Conservation (phyloP, 2,888 invertebrate genomes). For the Agrotis exclamationis region DNA sequence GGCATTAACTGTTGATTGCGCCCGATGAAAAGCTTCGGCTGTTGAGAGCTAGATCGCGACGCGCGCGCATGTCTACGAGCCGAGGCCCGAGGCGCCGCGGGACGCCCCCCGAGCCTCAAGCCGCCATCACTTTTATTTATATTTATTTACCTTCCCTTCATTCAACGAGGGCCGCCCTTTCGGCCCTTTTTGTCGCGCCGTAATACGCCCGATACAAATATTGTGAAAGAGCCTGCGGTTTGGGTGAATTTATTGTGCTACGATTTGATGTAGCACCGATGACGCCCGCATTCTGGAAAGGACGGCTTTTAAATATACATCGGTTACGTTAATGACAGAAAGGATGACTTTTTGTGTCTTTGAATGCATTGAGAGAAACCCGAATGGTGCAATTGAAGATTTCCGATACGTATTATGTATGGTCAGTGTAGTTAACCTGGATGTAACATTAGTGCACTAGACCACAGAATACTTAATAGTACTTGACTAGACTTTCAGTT, state of each 20-base stretch:
- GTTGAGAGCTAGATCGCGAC: conserved; percentile 57
- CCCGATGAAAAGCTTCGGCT: conserved; percentile 49
- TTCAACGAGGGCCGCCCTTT: conserved; percentile 90
- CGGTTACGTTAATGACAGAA: conserved; percentile 52
- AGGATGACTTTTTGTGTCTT: conserved; percentile 29
- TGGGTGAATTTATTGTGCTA: conserved; percentile 89
- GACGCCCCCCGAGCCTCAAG: conserved; percentile 74
- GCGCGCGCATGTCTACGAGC: conserved; percentile 61
- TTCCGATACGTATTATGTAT: background rate
- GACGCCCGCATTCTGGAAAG: conserved; percentile 75
- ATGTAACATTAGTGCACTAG: background rate
- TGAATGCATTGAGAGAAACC: conserved; percentile 1
- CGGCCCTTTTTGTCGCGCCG: conserved; percentile 89
- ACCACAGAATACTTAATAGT: no score
- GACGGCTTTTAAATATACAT: conserved; percentile 52
- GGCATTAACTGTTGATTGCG: conserved; percentile 52
- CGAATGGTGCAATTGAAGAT: background rate
- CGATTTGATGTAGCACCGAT: conserved; percentile 84
- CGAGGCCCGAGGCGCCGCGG: conserved; percentile 78
- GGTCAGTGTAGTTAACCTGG: background rate
- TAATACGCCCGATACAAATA: conserved; percentile 89
- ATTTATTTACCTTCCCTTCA: conserved; percentile 91
- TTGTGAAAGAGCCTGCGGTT: conserved; percentile 90
- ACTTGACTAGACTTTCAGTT: background rate
- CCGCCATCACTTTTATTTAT: conserved; percentile 89